Evolutionary conservation across 2,888 invertebrate species (phyloP), one percentile per base, ranked within the genome.

Genomic region (Cremastinae sp.): DNA sequence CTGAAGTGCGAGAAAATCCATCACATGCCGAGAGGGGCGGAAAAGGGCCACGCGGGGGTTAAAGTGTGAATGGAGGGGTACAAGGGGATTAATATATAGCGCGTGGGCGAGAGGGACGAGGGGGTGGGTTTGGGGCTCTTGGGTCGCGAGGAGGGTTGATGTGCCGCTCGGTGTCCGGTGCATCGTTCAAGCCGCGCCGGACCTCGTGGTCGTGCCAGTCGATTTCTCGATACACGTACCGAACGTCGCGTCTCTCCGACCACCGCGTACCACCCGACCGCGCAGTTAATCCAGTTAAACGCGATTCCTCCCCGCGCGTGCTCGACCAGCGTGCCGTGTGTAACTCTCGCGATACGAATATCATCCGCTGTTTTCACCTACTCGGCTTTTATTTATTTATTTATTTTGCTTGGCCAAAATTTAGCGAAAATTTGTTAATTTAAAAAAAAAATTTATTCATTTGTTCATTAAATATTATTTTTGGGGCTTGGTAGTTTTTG

Each of bases 251-350:
- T 74, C 66, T 70, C 35, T 62, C 39, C 81, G 82, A 74, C 79
- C 78, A 72, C 79, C 51, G 77, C n/a, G n/a, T n/a, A n/a, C n/a
- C n/a, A n/a, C n/a, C n/a, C n/a, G n/a, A n/a, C n/a, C n/a, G n/a
- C n/a, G n/a, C n/a, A n/a, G n/a, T 78, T 86, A 86, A 86, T 86
- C 86, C 86, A 86, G 83, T 86, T 86, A 86, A 78, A 75, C 76
- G 78, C 78, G 80, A 81, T 81, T 80, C 74, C 62, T 80, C 78
- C 65, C 64, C 73, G 64, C 56, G 68, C 58, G 65, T 66, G 41
- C 35, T 41, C 64, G 58, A 47, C 70, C 45, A 72, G 5, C 28
- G 2, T 5, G 28, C 28, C 28, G 28, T 73, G 53, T 28, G 28
- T 28, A 28, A 28, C 28, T 2, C 28, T 3, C 28, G 5, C 28